Base-by-base conservation (phyloP, 2,113 vertebrate genomes). In the Pachyramphus minor region DNA sequence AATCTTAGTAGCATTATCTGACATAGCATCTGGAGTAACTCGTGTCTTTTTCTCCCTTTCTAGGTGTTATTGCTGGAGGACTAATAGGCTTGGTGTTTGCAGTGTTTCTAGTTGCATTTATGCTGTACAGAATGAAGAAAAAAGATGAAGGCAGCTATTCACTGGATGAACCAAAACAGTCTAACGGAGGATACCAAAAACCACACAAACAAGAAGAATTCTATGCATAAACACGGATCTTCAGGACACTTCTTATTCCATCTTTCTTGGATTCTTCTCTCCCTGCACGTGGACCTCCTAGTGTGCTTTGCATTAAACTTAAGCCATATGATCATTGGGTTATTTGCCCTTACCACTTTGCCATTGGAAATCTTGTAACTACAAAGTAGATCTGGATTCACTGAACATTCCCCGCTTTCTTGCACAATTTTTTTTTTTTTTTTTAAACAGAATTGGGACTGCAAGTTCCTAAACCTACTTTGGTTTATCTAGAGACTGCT, bases 41-140 rank as follows among this genome's bases (percentile, higher is more conserved):
- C 76, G 3, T 28, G 49, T n/a, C 33, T 74, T 63, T 89, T 76
- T 73, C 3, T 50, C 7, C 37, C 78, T 4, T 75, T 95, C 19
- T 96, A 99, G 99, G 97, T 63, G 95, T 99, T 87, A 98, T 98
- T 83, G 98, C 98, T 19, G 99, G 98, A 87, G 98, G 98, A 95
- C 77, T 98, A 1, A 97, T 97, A 47, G 99, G 99, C 45, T 93
- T 98, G 72, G 73, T 96, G 27, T 97, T 99, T 6, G 98, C 98
- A 6, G 97, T 97, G 49, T 92, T 96, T 69, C 76, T 99, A 92
- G 98, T 98, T 62, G 98, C 94, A 14, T 94, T 99, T 84, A 97
- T 99, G 94, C 98, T 99, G 77, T 99, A 99, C 94, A 98, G 97
- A 89, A 98, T 98, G 98, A 98, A 98, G 96, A 98, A 98, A 93